Evolutionary conservation across 2,888 invertebrate genomes (phyloP).

Genomic region (Abscondita cerata): DNA sequence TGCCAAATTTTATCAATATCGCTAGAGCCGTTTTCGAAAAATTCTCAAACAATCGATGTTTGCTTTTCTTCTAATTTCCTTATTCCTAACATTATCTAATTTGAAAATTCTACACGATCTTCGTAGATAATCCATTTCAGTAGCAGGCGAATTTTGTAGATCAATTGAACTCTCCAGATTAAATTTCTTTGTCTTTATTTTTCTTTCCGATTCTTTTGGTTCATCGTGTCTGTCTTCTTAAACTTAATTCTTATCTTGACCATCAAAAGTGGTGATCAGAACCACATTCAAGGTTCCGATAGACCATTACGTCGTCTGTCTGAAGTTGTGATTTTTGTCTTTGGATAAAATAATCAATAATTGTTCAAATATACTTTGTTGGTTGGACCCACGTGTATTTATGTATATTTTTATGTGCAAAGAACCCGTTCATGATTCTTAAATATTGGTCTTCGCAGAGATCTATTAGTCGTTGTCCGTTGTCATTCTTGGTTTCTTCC

Average conservation of each 20-base stretch:
- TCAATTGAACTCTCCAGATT: neutral
- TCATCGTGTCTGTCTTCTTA: no score
- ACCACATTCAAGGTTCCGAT: neutral
- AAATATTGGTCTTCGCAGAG: neutral
- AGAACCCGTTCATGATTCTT: constrained; percentile 2
- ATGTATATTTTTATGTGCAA: neutral
- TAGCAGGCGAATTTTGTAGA: neutral
- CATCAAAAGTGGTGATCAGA: neutral
- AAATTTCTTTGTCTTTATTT: neutral
- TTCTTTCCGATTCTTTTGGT: neutral
- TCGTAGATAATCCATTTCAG: neutral
- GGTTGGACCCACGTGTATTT: constrained; percentile 11
- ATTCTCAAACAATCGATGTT: no score
- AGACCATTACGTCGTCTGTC: neutral
- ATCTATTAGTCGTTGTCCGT: neutral
- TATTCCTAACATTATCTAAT: no score
- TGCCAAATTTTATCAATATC: no score
- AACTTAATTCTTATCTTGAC: no score
- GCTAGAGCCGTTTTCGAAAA: no score
- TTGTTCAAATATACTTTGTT: neutral
- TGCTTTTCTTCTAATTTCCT: no score
- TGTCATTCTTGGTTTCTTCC: neutral
- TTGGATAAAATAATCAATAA: constrained; percentile 7
- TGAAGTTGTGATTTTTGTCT: neutral
- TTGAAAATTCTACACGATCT: neutral